Base-by-base conservation (phyloP, 2,113 vertebrate genomes). In the Ictidomys tridecemlineatus region DNA sequence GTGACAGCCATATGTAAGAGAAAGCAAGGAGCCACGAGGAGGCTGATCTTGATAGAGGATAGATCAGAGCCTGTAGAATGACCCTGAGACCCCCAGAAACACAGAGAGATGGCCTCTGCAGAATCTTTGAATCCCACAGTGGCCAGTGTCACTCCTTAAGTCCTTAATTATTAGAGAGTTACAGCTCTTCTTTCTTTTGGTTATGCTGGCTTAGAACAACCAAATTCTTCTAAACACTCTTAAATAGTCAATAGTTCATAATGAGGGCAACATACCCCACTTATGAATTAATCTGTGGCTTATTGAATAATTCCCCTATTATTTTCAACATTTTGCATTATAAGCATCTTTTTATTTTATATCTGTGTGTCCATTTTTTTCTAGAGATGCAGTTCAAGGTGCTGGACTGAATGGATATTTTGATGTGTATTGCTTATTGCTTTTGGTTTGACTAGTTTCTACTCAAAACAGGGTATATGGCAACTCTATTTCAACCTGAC, bases 301-400 rank as follows among this genome's bases (percentile, higher is more conserved):
- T 91, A 91, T 63, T 93, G 78, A 39, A 70, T 61, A 92, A 72
- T 84, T 79, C 14, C 56, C 30, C 53, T 24, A 51, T 53, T 45
- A 45, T 85, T 88, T 72, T 26, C 53, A 96, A 72, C 73, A 91
- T 84, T 84, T 88, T 56, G 17, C 32, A 42, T 79, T 85, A 69
- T 37, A 88, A 94, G 70, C 77, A 92, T 70, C 22, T 39, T 63
- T 45, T 45, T 45, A 45, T 45, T 45, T 45, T 45, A 9, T 45
- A 32, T 91, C 45, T 51, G 24, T 53, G 9, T 45, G 48, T 51
- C 37, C 51, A 61, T 34, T 16, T 76, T 67, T 85, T 93, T 86
- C 83, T 87, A 61, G 56, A 80, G 53, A 26, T 65, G 56, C 63
- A 65, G 80, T 73, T 34, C 11, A 65, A 92, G 72, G 70, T 70